Percentiles rank a stretch among this genome's conserved stretches.
These are phyloP conservation scores for Idaea straminata DNA, from an alignment of 2,888 invertebrate species.

Conservation along the genomic window DNA sequence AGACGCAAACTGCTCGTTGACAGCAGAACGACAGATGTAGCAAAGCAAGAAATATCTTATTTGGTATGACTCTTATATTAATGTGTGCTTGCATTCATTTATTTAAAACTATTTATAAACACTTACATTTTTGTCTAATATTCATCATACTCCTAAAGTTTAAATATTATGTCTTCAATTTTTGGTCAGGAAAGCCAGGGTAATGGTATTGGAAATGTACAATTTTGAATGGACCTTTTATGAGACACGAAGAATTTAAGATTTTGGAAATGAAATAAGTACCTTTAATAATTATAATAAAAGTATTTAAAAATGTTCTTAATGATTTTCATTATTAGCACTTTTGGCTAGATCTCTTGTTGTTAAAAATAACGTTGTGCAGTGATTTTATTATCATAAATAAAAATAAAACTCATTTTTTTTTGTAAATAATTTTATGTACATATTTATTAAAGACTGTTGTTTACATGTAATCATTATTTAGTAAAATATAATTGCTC, in stretches of 20 bases:
- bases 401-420: conserved; percentile 19
- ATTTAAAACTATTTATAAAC: too few relatives aligned
- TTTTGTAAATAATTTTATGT: conserved; percentile 19
- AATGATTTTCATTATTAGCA: background rate
- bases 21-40: too few relatives aligned
- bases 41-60: too few relatives aligned
- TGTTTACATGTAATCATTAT: conserved; percentile 18
- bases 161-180: too few relatives aligned
- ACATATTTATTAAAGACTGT: conserved; percentile 23
- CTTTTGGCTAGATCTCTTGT: background rate
- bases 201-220: background rate
- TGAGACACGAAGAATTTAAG: background rate
- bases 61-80: too few relatives aligned
- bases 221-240: background rate
- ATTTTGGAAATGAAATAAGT: too few relatives aligned
- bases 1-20: too few relatives aligned
- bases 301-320: too few relatives aligned
- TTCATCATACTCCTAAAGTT: too few relatives aligned
- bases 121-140: too few relatives aligned
- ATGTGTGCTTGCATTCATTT: too few relatives aligned
- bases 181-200: background rate
- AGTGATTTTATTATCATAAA: background rate
- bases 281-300: too few relatives aligned
- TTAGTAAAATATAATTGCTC: background rate
- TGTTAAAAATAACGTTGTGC: background rate